Percentiles rank a stretch among this genome's conserved stretches.
Evolutionary conservation across 1,140 invertebrate species (phyloP).

Genomic region (Cardiocondyla obscurior): DNA sequence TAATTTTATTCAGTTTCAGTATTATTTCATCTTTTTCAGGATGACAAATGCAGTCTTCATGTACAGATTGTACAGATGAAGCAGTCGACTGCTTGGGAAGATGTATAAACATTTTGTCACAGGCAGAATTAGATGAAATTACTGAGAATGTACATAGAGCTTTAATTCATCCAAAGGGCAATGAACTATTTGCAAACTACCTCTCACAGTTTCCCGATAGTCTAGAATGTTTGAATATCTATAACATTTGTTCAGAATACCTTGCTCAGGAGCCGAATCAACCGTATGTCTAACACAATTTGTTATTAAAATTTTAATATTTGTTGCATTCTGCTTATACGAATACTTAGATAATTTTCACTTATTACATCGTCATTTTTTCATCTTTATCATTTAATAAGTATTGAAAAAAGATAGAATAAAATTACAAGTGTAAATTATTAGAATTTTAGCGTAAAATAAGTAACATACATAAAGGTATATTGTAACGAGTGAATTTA

Average conservation of each 20-base stretch:
- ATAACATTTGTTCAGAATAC: conserved; percentile 64
- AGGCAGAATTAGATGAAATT: conserved; percentile 68
- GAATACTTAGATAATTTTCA: no score
- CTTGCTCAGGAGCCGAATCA: conserved; percentile 55
- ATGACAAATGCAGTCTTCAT: conserved; percentile 60
- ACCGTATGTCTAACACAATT: conserved; percentile 58
- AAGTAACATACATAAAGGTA: no score
- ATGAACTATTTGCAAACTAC: conserved; percentile 72
- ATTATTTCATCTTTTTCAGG: no score
- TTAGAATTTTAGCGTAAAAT: no score
- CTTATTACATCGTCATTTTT: no score
- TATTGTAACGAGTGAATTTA: conserved; percentile 26
- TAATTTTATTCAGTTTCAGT: no score
- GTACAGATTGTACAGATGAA: conserved; percentile 13
- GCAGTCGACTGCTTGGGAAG: conserved; percentile 76
- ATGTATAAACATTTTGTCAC: conserved; percentile 68
- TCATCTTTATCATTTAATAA: no score
- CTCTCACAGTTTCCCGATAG: conserved; percentile 61
- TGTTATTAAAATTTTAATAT: background rate
- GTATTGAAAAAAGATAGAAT: no score
- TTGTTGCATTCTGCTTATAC: no score
- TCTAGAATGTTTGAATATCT: conserved; percentile 70
- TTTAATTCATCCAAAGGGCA: conserved; percentile 61
- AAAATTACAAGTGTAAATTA: no score
- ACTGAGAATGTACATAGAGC: conserved; percentile 73